phyloP scores from a whole-genome alignment of 2,113 vertebrate species.

The Mus spicilegus region DNA sequence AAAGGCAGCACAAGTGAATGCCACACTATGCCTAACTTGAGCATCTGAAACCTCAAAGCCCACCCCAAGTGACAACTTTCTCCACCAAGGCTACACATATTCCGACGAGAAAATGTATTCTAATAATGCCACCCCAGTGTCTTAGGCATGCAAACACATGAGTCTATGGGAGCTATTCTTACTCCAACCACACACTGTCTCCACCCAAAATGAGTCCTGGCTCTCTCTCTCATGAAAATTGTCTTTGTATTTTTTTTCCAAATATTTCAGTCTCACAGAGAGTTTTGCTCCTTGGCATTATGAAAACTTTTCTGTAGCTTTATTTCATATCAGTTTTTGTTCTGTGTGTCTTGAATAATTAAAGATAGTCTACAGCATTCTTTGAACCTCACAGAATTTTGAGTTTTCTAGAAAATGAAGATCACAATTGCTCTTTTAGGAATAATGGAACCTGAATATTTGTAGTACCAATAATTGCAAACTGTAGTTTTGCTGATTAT shows the following conservation, averaged over 20 bases:
- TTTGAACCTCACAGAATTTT: background rate
- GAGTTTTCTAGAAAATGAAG: background rate
- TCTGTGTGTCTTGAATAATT: background rate
- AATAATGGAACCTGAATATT: background rate
- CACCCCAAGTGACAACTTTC: background rate
- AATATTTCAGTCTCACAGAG: background rate
- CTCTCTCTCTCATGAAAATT: background rate
- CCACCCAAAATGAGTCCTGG: background rate
- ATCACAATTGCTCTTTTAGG: background rate
- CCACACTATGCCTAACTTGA: no score
- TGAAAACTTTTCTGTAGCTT: background rate
- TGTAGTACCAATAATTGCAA: background rate
- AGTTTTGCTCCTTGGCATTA: background rate
- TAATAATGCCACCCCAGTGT: background rate
- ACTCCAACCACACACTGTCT: background rate
- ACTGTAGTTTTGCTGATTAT: background rate
- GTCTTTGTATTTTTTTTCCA: background rate
- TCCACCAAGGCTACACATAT: background rate
- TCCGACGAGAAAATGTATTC: background rate
- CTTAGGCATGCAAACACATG: background rate
- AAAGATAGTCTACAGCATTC: background rate
- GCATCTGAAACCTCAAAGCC: background rate
- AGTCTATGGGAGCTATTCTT: background rate
- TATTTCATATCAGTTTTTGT: background rate
- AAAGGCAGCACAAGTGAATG: background rate